phyloP scores from a whole-genome alignment of 1,140 invertebrate species.

The Brachionus sp. region DNA sequence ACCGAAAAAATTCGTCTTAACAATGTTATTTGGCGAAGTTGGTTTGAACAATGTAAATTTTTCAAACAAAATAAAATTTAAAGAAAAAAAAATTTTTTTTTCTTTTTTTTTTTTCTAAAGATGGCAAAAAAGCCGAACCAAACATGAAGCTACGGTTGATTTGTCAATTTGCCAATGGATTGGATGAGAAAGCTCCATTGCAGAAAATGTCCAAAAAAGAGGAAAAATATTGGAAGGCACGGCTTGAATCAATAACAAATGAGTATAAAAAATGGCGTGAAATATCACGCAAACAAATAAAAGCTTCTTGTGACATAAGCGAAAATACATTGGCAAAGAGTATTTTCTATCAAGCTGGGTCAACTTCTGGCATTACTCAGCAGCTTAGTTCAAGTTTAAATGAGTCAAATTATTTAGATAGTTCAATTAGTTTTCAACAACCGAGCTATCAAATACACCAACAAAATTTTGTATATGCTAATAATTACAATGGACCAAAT shows the following conservation, averaged over 20 bases:
- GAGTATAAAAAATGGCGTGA: conserved; percentile 99
- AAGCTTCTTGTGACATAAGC: background rate
- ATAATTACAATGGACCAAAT: background rate
- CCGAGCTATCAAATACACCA: background rate
- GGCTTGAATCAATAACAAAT: conserved; percentile 88
- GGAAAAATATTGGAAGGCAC: conserved; percentile 98
- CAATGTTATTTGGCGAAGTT: conserved; percentile 99
- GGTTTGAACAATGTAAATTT: conserved; percentile 97
- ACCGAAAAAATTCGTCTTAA: conserved; percentile 98
- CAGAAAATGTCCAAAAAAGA: conserved; percentile 61
- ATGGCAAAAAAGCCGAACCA: background rate
- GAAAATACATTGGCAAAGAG: background rate
- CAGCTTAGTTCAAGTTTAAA: background rate
- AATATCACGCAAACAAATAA: conserved; percentile 78
- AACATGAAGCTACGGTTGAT: background rate
- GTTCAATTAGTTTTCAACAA: background rate
- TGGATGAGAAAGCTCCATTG: background rate
- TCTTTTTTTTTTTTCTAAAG: background rate
- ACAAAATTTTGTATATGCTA: background rate
- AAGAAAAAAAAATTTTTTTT: background rate
- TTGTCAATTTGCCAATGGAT: conserved; percentile 19
- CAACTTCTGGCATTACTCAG: background rate
- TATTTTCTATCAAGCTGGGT: too few species aligned
- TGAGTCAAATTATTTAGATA: background rate
- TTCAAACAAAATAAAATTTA: background rate